Percentiles rank a stretch among this genome's conserved stretches.
These are phyloP conservation scores for Branchinecta lindahli DNA, from an alignment of 1,140 invertebrate species.

Conservation along the genomic window DNA sequence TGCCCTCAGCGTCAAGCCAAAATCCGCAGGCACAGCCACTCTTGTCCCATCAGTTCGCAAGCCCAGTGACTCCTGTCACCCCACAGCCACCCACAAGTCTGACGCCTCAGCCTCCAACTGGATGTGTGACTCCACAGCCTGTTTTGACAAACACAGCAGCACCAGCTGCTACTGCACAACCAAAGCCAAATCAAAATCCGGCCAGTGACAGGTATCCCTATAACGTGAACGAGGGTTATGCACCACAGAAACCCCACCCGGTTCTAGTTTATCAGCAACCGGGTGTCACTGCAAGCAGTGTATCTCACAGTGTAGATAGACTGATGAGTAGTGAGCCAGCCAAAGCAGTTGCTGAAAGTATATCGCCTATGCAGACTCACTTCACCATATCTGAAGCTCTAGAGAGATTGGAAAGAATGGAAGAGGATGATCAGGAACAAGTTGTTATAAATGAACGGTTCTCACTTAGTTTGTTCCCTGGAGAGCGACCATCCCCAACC, in stretches of 20 bases:
- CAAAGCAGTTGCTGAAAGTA: neutral
- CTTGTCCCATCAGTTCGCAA: neutral
- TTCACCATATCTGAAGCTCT: neutral
- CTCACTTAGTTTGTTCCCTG: neutral
- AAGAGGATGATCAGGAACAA: conserved; percentile 2
- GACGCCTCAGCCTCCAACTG: conserved; percentile 4
- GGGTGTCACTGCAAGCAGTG: neutral
- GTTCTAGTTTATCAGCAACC: neutral
- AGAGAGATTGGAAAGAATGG: neutral
- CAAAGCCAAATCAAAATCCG: neutral
- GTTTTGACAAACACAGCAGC: neutral
- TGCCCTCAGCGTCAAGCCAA: neutral
- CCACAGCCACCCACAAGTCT: neutral
- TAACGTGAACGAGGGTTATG: neutral
- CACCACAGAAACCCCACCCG: neutral
- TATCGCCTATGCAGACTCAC: conserved; percentile 5
- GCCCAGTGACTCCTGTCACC: neutral
- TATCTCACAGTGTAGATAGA: neutral
- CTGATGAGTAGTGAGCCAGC: neutral
- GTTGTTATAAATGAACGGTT: conserved; percentile 4
- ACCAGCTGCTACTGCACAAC: neutral
- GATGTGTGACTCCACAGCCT: neutral
- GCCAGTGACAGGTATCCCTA: neutral
- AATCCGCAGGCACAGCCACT: neutral
- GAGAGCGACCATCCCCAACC: neutral